Percentiles rank a stretch among this genome's conserved stretches.
phyloP scores from a whole-genome alignment of 2,113 vertebrate species.

The Diglossa brunneiventris region DNA sequence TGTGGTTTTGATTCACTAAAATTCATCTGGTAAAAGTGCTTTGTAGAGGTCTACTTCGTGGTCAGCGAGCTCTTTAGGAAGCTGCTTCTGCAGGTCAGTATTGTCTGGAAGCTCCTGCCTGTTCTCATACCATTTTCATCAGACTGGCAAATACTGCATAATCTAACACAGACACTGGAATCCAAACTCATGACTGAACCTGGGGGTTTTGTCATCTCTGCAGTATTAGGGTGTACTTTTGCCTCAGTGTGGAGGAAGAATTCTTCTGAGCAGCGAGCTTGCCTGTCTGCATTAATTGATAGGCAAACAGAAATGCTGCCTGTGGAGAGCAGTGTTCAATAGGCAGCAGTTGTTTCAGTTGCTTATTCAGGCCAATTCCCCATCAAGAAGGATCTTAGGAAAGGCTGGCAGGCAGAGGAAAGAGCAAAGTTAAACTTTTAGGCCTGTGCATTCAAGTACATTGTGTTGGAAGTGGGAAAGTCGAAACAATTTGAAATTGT shows the following conservation, averaged over 20 bases:
- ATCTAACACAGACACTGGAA: not conserved
- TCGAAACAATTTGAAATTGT: not conserved
- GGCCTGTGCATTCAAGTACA: not conserved
- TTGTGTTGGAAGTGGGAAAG: not conserved
- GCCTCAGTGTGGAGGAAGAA: not conserved
- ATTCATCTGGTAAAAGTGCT: not conserved
- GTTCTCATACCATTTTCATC: not conserved
- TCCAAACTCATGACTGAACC: not conserved
- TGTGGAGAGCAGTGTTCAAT: slow-evolving; percentile 52
- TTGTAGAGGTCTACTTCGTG: not conserved
- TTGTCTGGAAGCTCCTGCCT: not conserved
- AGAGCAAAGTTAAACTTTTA: slow-evolving; percentile 15
- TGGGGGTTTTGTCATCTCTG: not conserved
- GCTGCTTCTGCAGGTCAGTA: not conserved
- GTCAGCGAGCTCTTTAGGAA: not conserved
- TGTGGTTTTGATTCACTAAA: not conserved
- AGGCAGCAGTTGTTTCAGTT: slow-evolving; percentile 59
- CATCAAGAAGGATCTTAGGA: slow-evolving; percentile 60
- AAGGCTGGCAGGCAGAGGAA: slow-evolving; percentile 1
- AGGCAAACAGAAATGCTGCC: slow-evolving; percentile 44
- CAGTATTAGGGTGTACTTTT: not conserved
- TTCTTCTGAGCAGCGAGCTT: not conserved
- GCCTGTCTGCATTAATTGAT: slow-evolving; percentile 32
- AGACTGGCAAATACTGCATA: not conserved
- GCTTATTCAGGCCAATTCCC: slow-evolving; percentile 30